phyloP scores from a whole-genome alignment of 2,888 invertebrate genomes.

The Athalia circularis region DNA sequence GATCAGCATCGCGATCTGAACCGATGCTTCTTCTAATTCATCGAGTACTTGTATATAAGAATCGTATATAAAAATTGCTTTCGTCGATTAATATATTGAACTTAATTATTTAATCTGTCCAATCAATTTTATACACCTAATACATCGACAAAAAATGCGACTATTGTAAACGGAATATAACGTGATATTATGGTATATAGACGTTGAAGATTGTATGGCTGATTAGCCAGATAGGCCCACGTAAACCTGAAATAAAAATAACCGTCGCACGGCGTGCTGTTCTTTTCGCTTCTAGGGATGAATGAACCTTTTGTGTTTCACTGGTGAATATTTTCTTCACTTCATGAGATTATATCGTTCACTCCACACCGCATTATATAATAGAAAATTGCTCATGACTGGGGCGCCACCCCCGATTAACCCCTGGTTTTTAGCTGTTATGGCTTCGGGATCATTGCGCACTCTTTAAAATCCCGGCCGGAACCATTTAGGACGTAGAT shows the following conservation, averaged over 20 bases:
- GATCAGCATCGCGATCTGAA: not conserved
- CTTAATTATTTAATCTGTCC: conserved; percentile 2
- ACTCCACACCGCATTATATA: no score
- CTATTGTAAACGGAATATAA: not conserved
- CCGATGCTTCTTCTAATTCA: not conserved
- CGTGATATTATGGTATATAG: no score
- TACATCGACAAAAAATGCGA: not conserved
- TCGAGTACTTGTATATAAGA: not conserved
- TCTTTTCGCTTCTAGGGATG: not conserved
- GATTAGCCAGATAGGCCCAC: not conserved
- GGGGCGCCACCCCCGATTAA: no score
- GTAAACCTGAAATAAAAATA: not conserved
- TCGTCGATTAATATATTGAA: conserved; percentile 14
- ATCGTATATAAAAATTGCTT: conserved; percentile 14
- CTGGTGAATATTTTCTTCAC: no score
- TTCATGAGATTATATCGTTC: no score
- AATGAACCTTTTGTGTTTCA: not conserved
- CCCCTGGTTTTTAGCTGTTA: no score
- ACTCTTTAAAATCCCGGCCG: no score
- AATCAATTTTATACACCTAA: conserved; percentile 13
- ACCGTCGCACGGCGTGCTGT: no score
- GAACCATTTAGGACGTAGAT: no score
- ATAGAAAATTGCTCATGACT: no score
- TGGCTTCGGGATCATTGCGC: no score
- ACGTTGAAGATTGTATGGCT: no score